Evolutionary conservation across 2,113 vertebrate species (phyloP).

Genomic region (Campylomormyrus numenius): DNA sequence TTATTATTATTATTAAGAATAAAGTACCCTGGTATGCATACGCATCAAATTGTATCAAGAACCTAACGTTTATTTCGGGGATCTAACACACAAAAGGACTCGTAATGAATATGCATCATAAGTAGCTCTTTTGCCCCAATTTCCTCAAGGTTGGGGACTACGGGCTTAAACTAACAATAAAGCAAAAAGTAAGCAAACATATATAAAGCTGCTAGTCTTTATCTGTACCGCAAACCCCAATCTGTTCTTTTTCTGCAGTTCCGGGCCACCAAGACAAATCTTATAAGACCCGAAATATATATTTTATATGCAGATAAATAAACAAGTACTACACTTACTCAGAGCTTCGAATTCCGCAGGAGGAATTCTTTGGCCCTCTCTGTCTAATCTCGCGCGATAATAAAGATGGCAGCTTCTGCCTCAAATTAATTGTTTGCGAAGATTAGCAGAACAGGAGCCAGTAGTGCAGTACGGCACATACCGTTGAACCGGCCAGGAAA

Average conservation of each 20-base stretch:
- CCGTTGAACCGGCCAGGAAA: not conserved
- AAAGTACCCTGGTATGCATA: not conserved
- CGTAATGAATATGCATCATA: constrained; percentile 9
- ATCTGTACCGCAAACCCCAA: constrained; percentile 18
- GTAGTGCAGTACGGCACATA: not conserved
- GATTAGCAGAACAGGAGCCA: not conserved
- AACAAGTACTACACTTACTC: constrained; percentile 13
- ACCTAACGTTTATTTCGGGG: not conserved
- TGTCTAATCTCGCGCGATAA: not conserved
- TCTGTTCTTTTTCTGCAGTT: constrained; percentile 19
- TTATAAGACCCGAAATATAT: constrained; percentile 15
- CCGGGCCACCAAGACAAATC: constrained; percentile 22
- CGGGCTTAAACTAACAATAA: constrained; percentile 27
- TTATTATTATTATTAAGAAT: not conserved
- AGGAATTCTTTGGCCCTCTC: not conserved
- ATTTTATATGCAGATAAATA: constrained; percentile 13
- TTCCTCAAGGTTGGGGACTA: constrained; percentile 12
- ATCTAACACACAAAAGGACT: not conserved
- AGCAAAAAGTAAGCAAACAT: constrained; percentile 21
- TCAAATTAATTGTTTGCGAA: constrained; percentile 5
- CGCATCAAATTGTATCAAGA: not conserved
- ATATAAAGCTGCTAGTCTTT: constrained; percentile 11
- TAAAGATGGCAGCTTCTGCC: not conserved
- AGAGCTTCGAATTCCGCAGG: not conserved
- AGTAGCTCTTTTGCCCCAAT: constrained; percentile 21